Conservation (phyloP, 2,888 invertebrate genomes). For the Macrophya annulata region DNA sequence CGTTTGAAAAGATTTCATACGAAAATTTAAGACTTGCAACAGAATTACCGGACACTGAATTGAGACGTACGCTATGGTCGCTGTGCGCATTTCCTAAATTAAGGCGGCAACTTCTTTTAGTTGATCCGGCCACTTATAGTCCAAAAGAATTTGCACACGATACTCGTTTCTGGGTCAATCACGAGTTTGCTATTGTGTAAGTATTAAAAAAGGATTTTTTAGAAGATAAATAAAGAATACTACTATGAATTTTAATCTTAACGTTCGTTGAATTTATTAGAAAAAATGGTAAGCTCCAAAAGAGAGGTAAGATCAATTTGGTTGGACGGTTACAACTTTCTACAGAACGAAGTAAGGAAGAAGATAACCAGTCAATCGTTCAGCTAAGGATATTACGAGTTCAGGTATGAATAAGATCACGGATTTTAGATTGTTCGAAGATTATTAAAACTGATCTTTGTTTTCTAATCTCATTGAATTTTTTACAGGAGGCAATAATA, state of each 20-base stretch:
- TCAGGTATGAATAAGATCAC: constrained; percentile 79
- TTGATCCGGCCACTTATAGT: constrained; percentile 90
- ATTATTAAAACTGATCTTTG: not conserved
- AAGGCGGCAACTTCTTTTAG: constrained; percentile 93
- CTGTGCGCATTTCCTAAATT: constrained; percentile 97
- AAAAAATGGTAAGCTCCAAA: constrained; percentile 97
- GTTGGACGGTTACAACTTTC: constrained; percentile 97
- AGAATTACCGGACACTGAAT: constrained; percentile 96
- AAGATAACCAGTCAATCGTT: constrained; percentile 99
- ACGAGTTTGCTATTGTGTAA: constrained; percentile 93
- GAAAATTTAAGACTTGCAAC: constrained; percentile 98
- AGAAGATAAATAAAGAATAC: constrained; percentile 38
- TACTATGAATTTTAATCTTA: not conserved
- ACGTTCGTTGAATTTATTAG: constrained; percentile 77
- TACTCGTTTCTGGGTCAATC: constrained; percentile 97
- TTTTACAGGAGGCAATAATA: constrained; percentile 97
- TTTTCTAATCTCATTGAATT: constrained; percentile 43
- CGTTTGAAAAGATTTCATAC: constrained; percentile 95
- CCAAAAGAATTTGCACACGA: constrained; percentile 97
- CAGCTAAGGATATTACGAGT: constrained; percentile 96
- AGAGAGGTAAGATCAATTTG: constrained; percentile 97
- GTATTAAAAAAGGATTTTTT: constrained; percentile 67
- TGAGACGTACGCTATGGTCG: constrained; percentile 97
- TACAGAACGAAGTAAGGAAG: constrained; percentile 96
- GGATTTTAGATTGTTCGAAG: not conserved